Evolutionary conservation across 2,113 vertebrate genomes (phyloP), one percentile per base, ranked within the genome.

Genomic region (Callopanchax toddi): DNA sequence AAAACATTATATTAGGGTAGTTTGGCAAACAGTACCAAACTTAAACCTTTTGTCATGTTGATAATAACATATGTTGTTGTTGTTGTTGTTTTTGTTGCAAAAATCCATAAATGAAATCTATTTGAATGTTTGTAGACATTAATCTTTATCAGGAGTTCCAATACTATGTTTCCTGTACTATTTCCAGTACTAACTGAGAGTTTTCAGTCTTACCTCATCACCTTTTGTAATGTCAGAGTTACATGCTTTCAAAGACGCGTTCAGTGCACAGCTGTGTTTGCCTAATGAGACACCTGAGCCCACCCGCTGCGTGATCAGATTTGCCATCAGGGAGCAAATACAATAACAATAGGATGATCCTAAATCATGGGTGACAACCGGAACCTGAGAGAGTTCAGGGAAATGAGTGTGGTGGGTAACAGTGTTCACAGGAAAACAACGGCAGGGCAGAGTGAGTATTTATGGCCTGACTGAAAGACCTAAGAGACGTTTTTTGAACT

Each of bases 281-380:
- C 11, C 48, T 67, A 70, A 77, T 71, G 67, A 62, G 26, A 63
- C 46, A 59, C 52, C 71, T 54, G 61, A 66, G 46, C 17, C 51
- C 51, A 42, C 29, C 26, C 63, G 42, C 52, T 54, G 58, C 59
- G 65, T 20, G 1, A 69, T 77, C 50, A 51, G 26, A 51, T 50
- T 46, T 11, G 13, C 40, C 13, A 22, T 53, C 34, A 25, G 11
- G 11, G 18, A 67, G 54, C 51, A 57, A 67, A 71, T 18, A 57
- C 61, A 25, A 57, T 55, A 40, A 58, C 13, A 39, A 51, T 1
- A 21, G 37, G 21, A 26, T 5, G 12, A 50, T 20, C 34, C 29
- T 36, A 71, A 77, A 60, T 32, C 32, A 18, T 10, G 34, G 49
- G 48, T n/a, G 53, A 56, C 55, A 45, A 36, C 22, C 25, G 6